Evolutionary conservation across 2,888 invertebrate genomes (phyloP).

Genomic region (Agrochola macilenta): DNA sequence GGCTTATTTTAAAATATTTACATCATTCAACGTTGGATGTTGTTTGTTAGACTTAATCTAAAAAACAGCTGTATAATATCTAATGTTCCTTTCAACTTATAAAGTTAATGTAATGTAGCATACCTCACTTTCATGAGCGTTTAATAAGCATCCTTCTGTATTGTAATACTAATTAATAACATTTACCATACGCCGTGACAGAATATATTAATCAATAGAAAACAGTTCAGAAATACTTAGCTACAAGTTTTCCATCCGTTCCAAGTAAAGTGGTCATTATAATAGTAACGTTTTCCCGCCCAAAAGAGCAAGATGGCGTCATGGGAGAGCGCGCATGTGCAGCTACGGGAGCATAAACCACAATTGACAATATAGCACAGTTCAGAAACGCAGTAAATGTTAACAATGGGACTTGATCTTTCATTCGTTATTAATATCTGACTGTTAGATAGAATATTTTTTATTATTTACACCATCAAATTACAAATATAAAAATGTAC

Average conservation of each 20-base stretch:
- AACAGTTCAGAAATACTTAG: conserved; percentile 14
- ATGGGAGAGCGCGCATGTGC: conserved; percentile 85
- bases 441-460: too few relatives aligned
- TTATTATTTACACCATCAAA: too few relatives aligned
- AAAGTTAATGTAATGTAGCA: too few relatives aligned
- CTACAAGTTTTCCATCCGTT: conserved; percentile 34
- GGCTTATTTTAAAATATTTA: not conserved
- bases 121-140: not conserved
- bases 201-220: not conserved
- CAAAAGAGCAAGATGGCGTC: conserved; percentile 84
- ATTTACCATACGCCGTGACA: not conserved
- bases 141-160: not conserved
- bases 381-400: conserved; percentile 60
- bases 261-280: conserved; percentile 54
- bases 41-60: too few relatives aligned
- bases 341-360: conserved; percentile 86
- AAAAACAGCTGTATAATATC: not conserved
- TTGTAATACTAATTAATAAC: not conserved
- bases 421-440: conserved; percentile 4
- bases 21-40: not conserved
- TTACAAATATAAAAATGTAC: too few relatives aligned
- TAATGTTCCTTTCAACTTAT: not conserved
- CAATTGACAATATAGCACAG: conserved; percentile 73
- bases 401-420: conserved; percentile 38
- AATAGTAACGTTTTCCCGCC: conserved; percentile 81